These are phyloP conservation scores for Ophion obscuratus DNA, from an alignment of 2,888 invertebrate species.

Conservation along the genomic window DNA sequence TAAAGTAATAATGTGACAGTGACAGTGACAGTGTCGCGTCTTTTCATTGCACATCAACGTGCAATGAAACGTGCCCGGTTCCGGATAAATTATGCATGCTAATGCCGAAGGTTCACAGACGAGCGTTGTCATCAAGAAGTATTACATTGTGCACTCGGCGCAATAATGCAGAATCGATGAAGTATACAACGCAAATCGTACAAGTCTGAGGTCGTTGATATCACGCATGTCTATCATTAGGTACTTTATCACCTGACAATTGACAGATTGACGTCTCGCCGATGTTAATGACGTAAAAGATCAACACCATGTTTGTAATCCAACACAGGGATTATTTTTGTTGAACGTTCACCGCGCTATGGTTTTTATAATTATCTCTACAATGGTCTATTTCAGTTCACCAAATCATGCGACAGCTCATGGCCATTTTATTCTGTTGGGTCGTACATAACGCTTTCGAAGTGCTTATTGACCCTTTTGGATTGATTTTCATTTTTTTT, in stretches of 20 bases:
- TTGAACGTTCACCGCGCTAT: conserved; percentile 21
- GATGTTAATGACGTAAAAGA: conserved; percentile 15
- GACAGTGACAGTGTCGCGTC: too few species aligned
- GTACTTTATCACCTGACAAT: conserved; percentile 4
- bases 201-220: too few species aligned
- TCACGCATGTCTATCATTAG: too few species aligned
- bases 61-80: too few species aligned
- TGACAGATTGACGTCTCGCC: conserved; percentile 12
- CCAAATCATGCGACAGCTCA: conserved; percentile 6
- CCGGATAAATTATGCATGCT: too few species aligned
- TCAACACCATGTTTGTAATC: conserved; percentile 37
- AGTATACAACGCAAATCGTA: too few species aligned
- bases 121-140: too few species aligned
- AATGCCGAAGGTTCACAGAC: too few species aligned
- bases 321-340: conserved; percentile 31
- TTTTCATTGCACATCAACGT: too few species aligned
- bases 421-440: neutral
- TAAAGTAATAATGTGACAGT: too few species aligned
- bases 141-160: too few species aligned
- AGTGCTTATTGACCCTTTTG: neutral
- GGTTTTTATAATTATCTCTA: conserved; percentile 18
- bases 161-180: too few species aligned
- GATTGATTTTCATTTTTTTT: neutral
- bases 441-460: neutral
- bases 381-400: conserved; percentile 28